Evolutionary conservation across 2,113 vertebrate species (phyloP), one percentile per base, ranked within the genome.

Genomic region (Albula goreensis): DNA sequence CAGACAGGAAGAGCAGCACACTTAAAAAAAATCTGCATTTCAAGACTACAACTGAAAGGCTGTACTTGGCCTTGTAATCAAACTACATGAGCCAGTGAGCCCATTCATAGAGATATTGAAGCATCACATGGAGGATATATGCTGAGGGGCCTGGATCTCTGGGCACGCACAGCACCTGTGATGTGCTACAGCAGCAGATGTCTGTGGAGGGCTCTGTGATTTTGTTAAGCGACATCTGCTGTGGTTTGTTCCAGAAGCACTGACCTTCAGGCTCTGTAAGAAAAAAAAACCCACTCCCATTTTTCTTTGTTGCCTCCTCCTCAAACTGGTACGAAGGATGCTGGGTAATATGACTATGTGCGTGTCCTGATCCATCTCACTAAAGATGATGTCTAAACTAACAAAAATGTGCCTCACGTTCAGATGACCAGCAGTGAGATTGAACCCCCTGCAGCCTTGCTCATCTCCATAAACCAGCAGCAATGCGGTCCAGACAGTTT

Each of bases 201-300:
- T 92, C 91, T 93, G 93, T 93, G 83, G 82, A 89, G 91, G 93
- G 91, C 91, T 90, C 92, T 92, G 93, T 89, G 89, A 87, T 87
- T 90, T 89, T 91, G 94, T 92, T 88, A 93, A 94, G 91, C 89
- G 93, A 93, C 94, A 95, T 96, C 95, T 96, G 96, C 93, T 96
- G 93, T 87, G 88, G 88, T 90, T 92, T 90, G 84, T 91, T 93
- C 93, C 87, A 91, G 92, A 94, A 90, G 92, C 92, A 70, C 57
- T 95, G 95, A 96, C 95, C 94, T 96, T 96, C 95, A 95, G 94
- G 94, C 92, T 90, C 92, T 86, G 92, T 85, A 91, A 90, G 91
- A 94, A 90, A 92, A 89, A 56, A 85, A 86, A 84, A 86, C 86
- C 80, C 74, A 1, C 70, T 90, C 87, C 87, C 83, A 86, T 93